These are phyloP conservation scores for Drosophila bocqueti DNA, from an alignment of 1,140 invertebrate species.

Conservation along the genomic window DNA sequence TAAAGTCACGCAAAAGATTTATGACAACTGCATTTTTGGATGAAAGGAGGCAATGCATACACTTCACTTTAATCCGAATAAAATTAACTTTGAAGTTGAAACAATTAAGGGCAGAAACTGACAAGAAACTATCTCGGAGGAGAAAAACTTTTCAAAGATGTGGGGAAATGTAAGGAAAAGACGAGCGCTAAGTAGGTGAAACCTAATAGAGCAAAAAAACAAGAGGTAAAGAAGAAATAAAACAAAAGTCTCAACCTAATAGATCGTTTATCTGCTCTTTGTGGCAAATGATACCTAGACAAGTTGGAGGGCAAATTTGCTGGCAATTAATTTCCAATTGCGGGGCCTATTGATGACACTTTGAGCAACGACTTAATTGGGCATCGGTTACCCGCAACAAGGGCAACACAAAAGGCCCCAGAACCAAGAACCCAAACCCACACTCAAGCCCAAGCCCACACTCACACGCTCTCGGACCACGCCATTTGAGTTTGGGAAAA, in stretches of 20 bases:
- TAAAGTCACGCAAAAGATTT: conserved; percentile 21
- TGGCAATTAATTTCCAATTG: conserved; percentile 77
- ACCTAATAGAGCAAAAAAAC: conserved; percentile 5
- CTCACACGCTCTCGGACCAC: not conserved
- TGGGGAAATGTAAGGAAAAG: conserved; percentile 34
- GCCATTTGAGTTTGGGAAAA: conserved; percentile 30
- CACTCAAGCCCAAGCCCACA: conserved; percentile 4
- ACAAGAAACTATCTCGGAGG: conserved; percentile 15
- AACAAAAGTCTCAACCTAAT: conserved; percentile 18
- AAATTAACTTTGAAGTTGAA: conserved; percentile 60
- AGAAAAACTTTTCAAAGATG: conserved; percentile 18
- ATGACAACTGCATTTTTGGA: conserved; percentile 28
- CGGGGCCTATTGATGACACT: conserved; percentile 71
- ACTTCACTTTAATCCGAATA: conserved; percentile 47
- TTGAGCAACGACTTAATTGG: conserved; percentile 75
- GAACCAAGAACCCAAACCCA: not conserved
- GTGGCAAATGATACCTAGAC: conserved; percentile 36
- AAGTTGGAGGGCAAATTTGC: conserved; percentile 50
- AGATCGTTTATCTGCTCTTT: conserved; percentile 30
- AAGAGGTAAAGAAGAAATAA: not conserved
- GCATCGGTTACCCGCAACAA: conserved; percentile 57
- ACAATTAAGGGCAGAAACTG: conserved; percentile 46
- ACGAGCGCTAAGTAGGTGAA: conserved; percentile 22
- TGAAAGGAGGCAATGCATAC: conserved; percentile 17
- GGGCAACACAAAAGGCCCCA: conserved; percentile 15